These are phyloP conservation scores for Philopotamus ludificatus DNA, from an alignment of 1,140 invertebrate genomes.

Conservation along the genomic window DNA sequence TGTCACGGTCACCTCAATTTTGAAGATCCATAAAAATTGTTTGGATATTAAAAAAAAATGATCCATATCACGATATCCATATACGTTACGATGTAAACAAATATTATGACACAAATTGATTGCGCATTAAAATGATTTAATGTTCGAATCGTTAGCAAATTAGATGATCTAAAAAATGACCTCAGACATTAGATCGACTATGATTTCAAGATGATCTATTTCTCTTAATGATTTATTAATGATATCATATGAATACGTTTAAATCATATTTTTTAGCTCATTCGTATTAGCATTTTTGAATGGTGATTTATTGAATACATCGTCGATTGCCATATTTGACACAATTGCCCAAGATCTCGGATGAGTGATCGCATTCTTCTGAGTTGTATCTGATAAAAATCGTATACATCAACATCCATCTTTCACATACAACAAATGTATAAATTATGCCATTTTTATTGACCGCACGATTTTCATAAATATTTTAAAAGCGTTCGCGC, in stretches of 20 bases:
- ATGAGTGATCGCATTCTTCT: not conserved
- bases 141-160: not conserved
- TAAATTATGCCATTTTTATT: not conserved
- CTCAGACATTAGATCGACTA: not conserved
- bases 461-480: not conserved
- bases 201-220: not conserved
- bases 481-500: not conserved
- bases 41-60: not conserved
- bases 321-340: not conserved
- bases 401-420: not conserved
- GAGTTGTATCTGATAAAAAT: not conserved
- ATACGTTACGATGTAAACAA: not conserved
- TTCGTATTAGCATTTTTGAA: not conserved
- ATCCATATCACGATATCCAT: not conserved
- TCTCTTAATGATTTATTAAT: not conserved
- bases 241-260: not conserved
- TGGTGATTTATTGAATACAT: not conserved
- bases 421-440: not conserved
- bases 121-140: not conserved
- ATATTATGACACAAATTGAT: not conserved
- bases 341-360: not conserved
- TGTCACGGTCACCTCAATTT: slow-evolving; percentile 10
- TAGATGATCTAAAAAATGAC: not conserved
- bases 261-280: not conserved
- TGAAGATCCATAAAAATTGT: not conserved